A percentile compares a stretch with the other conserved stretches of the same genome.
These are phyloP conservation scores for Germaria angustata DNA, from an alignment of 2,888 invertebrate genomes.

Conservation along the genomic window DNA sequence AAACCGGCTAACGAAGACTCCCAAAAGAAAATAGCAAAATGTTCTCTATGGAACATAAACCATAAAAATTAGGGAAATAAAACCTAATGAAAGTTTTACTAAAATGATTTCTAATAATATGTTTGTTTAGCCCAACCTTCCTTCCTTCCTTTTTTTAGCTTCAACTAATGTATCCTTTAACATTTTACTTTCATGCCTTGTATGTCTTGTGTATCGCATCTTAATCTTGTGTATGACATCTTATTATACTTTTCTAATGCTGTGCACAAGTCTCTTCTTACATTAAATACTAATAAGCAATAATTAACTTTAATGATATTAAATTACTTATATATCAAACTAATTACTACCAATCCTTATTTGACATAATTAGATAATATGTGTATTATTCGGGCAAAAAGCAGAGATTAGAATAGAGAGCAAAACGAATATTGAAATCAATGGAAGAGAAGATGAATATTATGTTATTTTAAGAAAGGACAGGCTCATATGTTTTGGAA, in stretches of 20 bases:
- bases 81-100: no score
- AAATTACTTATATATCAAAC: slow-evolving; percentile 43
- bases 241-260: background rate
- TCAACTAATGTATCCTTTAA: no score
- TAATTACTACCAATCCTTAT: slow-evolving; percentile 27
- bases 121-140: no score
- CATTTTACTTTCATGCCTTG: background rate
- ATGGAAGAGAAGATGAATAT: background rate
- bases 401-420: background rate
- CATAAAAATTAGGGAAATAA: no score
- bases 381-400: background rate
- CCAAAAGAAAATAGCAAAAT: no score
- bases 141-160: no score
- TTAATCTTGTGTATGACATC: background rate
- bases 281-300: slow-evolving; percentile 25
- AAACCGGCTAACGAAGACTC: background rate
- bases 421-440: background rate
- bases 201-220: background rate
- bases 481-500: no score
- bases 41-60: background rate
- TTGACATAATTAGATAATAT: slow-evolving; percentile 43
- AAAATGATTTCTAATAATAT: no score
- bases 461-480: background rate
- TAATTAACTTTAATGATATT: slow-evolving; percentile 50
- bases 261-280: background rate